Conservation (phyloP, 2,888 invertebrate species). For the Homarus gammarus region DNA sequence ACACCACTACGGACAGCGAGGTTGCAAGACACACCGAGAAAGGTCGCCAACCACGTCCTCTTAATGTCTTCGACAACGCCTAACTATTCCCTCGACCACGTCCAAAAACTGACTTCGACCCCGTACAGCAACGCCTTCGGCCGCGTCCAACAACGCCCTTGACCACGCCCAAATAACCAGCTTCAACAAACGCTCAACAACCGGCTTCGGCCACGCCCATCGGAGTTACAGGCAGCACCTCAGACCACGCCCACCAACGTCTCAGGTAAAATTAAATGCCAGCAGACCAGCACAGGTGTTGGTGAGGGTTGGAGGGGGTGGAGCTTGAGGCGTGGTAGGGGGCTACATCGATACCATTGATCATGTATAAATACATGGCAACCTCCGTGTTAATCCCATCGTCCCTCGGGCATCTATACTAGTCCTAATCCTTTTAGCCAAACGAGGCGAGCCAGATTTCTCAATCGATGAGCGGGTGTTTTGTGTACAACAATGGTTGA, state of each 20-base stretch:
- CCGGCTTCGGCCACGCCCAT: background rate
- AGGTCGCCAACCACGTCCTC: no score
- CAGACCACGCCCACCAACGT: conserved; percentile 16
- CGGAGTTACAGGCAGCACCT: background rate
- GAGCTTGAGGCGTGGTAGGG: background rate
- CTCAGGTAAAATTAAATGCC: conserved; percentile 4
- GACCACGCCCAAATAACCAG: conserved; percentile 17
- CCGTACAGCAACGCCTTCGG: background rate
- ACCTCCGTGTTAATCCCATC: conserved; percentile 22
- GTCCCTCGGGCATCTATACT: conserved; percentile 37
- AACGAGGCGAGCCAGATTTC: conserved; percentile 29
- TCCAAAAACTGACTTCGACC: background rate
- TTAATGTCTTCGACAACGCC: background rate
- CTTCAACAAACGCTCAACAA: background rate
- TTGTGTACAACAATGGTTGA: conserved; percentile 28
- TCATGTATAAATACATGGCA: background rate
- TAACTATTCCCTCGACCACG: background rate
- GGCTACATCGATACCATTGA: conserved; percentile 1
- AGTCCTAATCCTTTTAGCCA: conserved; percentile 48
- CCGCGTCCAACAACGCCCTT: conserved; percentile 11
- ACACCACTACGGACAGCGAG: no score
- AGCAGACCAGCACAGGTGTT: background rate
- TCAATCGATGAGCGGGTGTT: conserved; percentile 25
- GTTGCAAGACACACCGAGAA: no score
- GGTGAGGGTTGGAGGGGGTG: conserved; percentile 8